These are phyloP conservation scores for Axea sp. DNA, from an alignment of 2,888 invertebrate species.

Conservation along the genomic window DNA sequence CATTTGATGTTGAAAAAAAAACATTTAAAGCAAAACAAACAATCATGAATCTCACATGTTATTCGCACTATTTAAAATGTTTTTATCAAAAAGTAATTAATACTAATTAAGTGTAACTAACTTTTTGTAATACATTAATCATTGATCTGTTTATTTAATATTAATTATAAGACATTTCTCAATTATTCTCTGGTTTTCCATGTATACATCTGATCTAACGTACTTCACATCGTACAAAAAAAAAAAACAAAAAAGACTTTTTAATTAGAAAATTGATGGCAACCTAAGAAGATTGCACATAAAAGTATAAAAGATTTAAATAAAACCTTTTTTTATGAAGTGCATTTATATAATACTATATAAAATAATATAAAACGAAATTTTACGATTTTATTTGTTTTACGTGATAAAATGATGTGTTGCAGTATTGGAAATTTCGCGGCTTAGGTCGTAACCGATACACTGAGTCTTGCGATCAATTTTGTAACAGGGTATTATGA, in stretches of 20 bases:
- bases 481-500: constrained; percentile 29
- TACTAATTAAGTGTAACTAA: too few species aligned
- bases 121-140: too few species aligned
- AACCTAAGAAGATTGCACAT: constrained; percentile 3
- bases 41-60: too few species aligned
- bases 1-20: too few species aligned
- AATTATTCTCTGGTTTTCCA: too few species aligned
- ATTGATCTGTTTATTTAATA: too few species aligned
- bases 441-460: constrained; percentile 31
- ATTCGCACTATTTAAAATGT: too few species aligned
- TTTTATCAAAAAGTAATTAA: too few species aligned
- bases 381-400: constrained; percentile 24
- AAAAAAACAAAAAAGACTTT: too few species aligned
- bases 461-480: constrained; percentile 30
- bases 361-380: constrained; percentile 24
- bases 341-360: constrained; percentile 26
- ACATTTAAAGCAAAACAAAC: too few species aligned
- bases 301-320: constrained; percentile 24
- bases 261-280: constrained; percentile 6
- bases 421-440: constrained; percentile 21
- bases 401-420: constrained; percentile 12
- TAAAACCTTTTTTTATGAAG: constrained; percentile 16
- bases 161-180: too few species aligned
- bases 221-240: neutral
- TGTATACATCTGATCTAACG: constrained; percentile 4